These are phyloP conservation scores for Rhagonycha fulva DNA, from an alignment of 2,888 invertebrate genomes.

Conservation along the genomic window DNA sequence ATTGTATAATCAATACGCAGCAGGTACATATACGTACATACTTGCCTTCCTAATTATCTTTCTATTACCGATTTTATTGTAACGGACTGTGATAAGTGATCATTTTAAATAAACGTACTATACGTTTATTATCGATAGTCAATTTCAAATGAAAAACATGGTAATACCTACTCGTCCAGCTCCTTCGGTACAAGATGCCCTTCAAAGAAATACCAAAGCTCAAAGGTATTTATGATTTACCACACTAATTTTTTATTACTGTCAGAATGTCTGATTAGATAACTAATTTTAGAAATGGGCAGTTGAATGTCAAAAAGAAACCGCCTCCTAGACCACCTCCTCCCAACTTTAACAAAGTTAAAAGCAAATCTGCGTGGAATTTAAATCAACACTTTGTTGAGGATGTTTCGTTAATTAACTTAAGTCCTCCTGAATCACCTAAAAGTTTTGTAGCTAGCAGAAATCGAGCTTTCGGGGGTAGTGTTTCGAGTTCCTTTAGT, in stretches of 20 bases:
- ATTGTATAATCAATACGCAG: neutral
- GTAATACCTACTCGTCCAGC: constrained; percentile 36
- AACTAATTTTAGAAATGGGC: constrained; percentile 3
- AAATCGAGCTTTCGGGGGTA: constrained; percentile 47
- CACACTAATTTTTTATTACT: neutral
- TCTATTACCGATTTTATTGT: neutral
- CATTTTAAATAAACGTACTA: too few relatives aligned
- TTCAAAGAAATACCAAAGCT: constrained; percentile 21
- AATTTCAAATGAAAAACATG: constrained; percentile 37
- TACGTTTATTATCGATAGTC: neutral
- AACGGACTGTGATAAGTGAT: neutral
- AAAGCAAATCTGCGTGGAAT: constrained; percentile 50
- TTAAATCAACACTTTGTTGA: constrained; percentile 43
- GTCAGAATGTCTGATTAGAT: neutral
- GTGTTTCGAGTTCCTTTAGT: constrained; percentile 52
- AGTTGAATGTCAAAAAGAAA: constrained; percentile 61
- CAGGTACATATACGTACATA: neutral
- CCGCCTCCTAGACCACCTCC: constrained; percentile 76
- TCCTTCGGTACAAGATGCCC: constrained; percentile 36
- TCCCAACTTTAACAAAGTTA: constrained; percentile 57
- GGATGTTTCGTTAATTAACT: constrained; percentile 57
- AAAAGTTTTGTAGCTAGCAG: constrained; percentile 49
- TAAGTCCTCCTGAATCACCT: constrained; percentile 58
- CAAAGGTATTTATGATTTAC: constrained; percentile 8
- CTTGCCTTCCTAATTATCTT: too few relatives aligned